These are phyloP conservation scores for Accipiter virgatus DNA, from an alignment of 2,113 vertebrate species.

Conservation along the genomic window DNA sequence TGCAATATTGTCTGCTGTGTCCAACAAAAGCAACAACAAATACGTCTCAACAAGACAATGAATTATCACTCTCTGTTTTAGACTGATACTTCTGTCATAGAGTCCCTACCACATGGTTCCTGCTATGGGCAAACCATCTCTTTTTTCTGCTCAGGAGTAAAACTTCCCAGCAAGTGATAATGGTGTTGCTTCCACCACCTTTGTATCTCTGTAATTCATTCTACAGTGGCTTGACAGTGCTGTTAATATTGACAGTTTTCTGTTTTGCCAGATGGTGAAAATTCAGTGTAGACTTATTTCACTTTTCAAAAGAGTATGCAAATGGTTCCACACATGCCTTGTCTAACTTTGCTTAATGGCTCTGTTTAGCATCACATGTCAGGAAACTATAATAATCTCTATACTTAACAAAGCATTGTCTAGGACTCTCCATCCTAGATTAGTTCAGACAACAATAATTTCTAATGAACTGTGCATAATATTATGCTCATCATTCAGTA, in stretches of 20 bases:
- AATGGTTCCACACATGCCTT: not conserved
- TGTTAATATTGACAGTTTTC: not conserved
- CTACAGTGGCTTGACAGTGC: not conserved
- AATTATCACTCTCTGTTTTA: not conserved
- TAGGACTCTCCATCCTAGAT: not conserved
- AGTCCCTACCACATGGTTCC: not conserved
- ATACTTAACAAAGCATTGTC: not conserved
- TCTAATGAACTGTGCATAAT: not conserved
- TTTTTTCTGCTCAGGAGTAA: not conserved
- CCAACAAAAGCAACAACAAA: not conserved
- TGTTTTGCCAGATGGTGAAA: not conserved
- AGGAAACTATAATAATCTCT: not conserved
- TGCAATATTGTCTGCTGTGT: not conserved
- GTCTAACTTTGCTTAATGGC: not conserved
- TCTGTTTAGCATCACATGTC: not conserved
- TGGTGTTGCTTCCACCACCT: not conserved
- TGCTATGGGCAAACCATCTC: not conserved
- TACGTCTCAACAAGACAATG: not conserved
- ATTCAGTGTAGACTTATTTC: not conserved
- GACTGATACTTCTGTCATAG: not conserved
- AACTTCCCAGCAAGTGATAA: not conserved
- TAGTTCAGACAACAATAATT: not conserved
- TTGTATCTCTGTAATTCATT: not conserved
- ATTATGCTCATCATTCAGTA: not conserved
- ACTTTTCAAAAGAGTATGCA: not conserved